Evolutionary conservation across 2,888 invertebrate species (phyloP), one percentile per base, ranked within the genome.

Genomic region (Ectropis crepuscularia): DNA sequence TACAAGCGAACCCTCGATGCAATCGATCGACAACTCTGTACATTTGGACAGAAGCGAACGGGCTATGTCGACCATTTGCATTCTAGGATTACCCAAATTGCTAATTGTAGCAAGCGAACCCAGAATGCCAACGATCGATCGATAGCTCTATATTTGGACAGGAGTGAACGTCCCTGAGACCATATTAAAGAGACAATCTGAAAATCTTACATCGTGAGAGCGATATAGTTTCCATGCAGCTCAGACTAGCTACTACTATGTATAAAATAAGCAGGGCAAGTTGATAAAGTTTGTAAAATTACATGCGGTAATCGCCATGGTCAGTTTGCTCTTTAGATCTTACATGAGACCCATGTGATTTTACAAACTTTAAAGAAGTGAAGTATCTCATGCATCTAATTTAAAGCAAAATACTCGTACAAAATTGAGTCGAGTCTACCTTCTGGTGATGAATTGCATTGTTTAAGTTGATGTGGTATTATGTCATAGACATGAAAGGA

Each of bases 171-270:
- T 28, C 5, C 1, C 2, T n/a, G n/a, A 38, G n/a, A 43, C 41
- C n/a, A n/a, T 36, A n/a, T 10, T 63, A 63, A 42, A 63, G 46
- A 58, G 71, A 72, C 12, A 83, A 88, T 88, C 88, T 88, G 88
- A 89, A 89, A 88, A 89, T 88, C 68, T 88, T 88, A 89, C 88
- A 58, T 82, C 76, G 71, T 79, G 80, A 82, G 69, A 65, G 57
- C 63, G 69, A 62, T 64, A 55, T 57, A 65, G 65, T 62, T 37
- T 39, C 41, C 74, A 73, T 76, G 78, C 79, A 9, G 16, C 41
- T 51, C 41, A 0, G 11, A 11, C 6, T 7, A 9, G 10, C 51
- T 6, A 41, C 12, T 9, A 1, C 42, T 42, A 47, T 37, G 0
- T 28, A 39, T 10, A 37, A 8, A 39, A n/a, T 28, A 54, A 61